Base-by-base conservation (phyloP, 2,797 vertebrate species). In the Urocyon cinereoargenteus region DNA sequence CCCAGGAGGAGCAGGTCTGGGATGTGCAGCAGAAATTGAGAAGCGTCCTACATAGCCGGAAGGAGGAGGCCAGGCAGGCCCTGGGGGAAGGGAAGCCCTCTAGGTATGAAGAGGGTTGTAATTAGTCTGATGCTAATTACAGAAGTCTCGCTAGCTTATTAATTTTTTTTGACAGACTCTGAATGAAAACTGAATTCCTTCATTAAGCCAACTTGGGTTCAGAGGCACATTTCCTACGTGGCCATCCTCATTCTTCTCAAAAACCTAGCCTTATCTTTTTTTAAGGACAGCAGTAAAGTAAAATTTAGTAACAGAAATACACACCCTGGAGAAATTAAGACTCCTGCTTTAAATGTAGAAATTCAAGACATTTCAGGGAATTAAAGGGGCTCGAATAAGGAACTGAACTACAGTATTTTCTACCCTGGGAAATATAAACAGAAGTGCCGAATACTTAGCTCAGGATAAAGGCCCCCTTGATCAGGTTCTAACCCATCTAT, bases 111-210 rank as follows among this genome's bases (percentile, higher is more conserved):
- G 31, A 96, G 59, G 96, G 89, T 91, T 97, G 97, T 98, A 98
- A 98, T 98, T 98, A 98, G 97, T 97, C 96, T 97, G 94, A 93
- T 90, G 96, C 97, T 98, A 98, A 98, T 97, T 98, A 97, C 91
- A 96, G 96, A 97, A 97, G 89, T 94, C 95, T 97, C 91, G 72
- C 92, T 81, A 85, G 96, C 89, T 98, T 97, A 97, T 95, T 98
- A 97, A 97, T 93, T 97, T 97, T 96, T 96, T 97, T 92, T 88
- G 90, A 97, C 89, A 97, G 90, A 92, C 96, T 96, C 92, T 97
- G 96, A 98, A 96, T 97, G 94, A 97, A 98, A 89, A 94, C 97
- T 91, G 79, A 95, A 94, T 94, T 86, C 89, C 95, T 98, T 97
- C 96, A 96, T 94, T 95, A 97, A 98, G 93, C 70, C 93, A 95